phyloP scores from a whole-genome alignment of 2,113 vertebrate species.

The Lepidothrix coronata region DNA sequence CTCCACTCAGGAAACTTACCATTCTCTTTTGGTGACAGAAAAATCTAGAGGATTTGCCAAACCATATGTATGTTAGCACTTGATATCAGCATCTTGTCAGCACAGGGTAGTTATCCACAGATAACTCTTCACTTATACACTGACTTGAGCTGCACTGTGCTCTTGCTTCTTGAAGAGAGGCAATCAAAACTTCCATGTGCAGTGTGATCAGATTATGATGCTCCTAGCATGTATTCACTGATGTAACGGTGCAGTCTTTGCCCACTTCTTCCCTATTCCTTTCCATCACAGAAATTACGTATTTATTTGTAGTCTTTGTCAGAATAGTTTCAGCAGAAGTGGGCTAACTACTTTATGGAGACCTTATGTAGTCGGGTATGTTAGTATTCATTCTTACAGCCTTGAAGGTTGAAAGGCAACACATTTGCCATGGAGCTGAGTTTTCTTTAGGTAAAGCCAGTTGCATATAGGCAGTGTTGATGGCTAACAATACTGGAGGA shows the following conservation, averaged over 20 bases:
- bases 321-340: neutral
- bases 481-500: neutral
- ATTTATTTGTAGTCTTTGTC: neutral
- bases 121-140: neutral
- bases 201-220: neutral
- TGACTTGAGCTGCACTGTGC: neutral
- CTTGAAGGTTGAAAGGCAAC: neutral
- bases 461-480: neutral
- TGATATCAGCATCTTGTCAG: neutral
- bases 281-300: neutral
- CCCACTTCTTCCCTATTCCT: neutral
- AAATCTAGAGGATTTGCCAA: neutral
- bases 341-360: neutral
- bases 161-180: neutral
- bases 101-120: neutral
- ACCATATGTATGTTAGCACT: neutral
- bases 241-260: neutral
- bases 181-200: neutral
- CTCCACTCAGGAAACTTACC: neutral
- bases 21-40: neutral
- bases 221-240: neutral
- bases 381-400: neutral
- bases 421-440: neutral
- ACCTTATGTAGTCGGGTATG: neutral
- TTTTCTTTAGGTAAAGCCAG: neutral